Conservation (phyloP, 2,888 invertebrate genomes). For the Ichneumoninae sp. region DNA sequence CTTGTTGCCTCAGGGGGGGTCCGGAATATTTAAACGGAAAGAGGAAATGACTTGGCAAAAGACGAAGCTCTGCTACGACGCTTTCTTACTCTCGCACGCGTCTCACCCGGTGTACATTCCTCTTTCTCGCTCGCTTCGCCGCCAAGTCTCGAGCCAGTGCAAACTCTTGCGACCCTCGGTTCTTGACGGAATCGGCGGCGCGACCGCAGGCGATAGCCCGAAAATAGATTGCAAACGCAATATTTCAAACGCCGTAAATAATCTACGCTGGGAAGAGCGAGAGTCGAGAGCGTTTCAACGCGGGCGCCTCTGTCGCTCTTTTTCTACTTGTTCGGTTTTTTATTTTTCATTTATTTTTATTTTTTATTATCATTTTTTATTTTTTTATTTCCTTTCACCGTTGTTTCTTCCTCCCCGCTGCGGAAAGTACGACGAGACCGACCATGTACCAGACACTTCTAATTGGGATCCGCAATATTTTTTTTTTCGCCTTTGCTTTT, state of each 20-base stretch:
- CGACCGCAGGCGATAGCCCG: slow-evolving; percentile 59
- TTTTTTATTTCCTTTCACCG: slow-evolving; percentile 12
- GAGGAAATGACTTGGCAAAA: slow-evolving; percentile 68
- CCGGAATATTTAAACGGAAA: slow-evolving; percentile 66
- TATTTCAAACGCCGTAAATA: slow-evolving; percentile 74
- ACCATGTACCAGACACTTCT: slow-evolving; percentile 57
- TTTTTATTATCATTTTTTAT: neutral
- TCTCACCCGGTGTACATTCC: neutral
- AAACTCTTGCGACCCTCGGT: slow-evolving; percentile 10
- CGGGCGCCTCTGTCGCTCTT: slow-evolving; percentile 41
- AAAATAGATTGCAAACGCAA: slow-evolving; percentile 75
- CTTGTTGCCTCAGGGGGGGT: slow-evolving; percentile 38
- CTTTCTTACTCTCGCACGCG: slow-evolving; percentile 9
- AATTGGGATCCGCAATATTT: slow-evolving; percentile 75
- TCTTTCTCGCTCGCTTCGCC: neutral
- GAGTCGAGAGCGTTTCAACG: slow-evolving; percentile 53
- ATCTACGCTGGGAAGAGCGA: slow-evolving; percentile 39
- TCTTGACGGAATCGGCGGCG: slow-evolving; percentile 4
- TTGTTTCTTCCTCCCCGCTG: neutral
- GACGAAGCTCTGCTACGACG: neutral
- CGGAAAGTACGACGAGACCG: neutral
- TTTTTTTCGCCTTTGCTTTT: slow-evolving; percentile 47
- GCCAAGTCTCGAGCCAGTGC: slow-evolving; percentile 21
- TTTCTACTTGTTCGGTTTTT: slow-evolving; percentile 8
- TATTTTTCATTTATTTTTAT: neutral